phyloP scores from a whole-genome alignment of 2,888 invertebrate species.

The Iphiclides podalirius region DNA sequence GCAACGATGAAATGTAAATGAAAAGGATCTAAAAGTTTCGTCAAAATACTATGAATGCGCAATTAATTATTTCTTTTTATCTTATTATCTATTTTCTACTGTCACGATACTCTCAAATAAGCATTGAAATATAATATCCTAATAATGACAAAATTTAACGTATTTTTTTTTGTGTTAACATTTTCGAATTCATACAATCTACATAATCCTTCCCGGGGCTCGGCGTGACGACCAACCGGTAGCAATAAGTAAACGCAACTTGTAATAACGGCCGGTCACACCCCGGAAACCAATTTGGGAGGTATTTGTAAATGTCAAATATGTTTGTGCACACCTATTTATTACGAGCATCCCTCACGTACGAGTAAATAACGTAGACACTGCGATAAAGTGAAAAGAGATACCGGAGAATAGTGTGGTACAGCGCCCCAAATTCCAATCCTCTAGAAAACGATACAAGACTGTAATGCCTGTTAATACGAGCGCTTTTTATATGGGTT shows the following conservation, averaged over 20 bases:
- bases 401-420: conserved; percentile 58
- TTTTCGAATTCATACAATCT: background rate
- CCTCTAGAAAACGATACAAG: conserved; percentile 38
- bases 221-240: conserved; percentile 37
- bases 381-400: conserved; percentile 78
- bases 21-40: background rate
- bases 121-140: no score
- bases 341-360: conserved; percentile 78
- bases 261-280: conserved; percentile 73
- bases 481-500: conserved; percentile 46
- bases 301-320: conserved; percentile 78
- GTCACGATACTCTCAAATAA: no score
- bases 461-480: conserved; percentile 44
- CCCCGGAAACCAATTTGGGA: conserved; percentile 74
- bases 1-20: background rate
- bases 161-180: no score
- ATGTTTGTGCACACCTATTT: conserved; percentile 77
- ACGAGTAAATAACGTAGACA: conserved; percentile 77
- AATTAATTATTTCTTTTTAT: no score
- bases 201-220: background rate
- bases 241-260: conserved; percentile 67
- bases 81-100: no score
- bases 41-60: no score
- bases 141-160: no score
- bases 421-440: conserved; percentile 54